These are phyloP conservation scores for Gymnothorax reevesii DNA, from an alignment of 2,797 vertebrate genomes.

Conservation along the genomic window DNA sequence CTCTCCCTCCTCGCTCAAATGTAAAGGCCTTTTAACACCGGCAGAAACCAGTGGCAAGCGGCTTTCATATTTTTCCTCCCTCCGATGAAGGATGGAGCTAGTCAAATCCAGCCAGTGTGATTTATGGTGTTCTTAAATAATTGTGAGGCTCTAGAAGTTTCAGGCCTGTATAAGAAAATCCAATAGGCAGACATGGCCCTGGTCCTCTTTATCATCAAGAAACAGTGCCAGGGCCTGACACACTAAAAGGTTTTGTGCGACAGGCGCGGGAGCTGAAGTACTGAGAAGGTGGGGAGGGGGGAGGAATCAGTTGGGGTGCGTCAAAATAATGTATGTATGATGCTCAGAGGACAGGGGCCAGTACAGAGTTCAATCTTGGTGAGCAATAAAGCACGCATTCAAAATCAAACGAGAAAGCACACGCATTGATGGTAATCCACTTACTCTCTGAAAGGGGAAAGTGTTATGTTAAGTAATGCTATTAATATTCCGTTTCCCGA, in stretches of 20 bases:
- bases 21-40: background rate
- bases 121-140: slow-evolving; percentile 15
- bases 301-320: background rate
- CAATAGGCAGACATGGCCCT: background rate
- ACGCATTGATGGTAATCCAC: background rate
- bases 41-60: background rate
- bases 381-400: background rate
- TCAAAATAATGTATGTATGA: background rate
- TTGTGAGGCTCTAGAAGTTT: background rate
- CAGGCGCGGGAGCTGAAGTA: background rate
- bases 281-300: background rate
- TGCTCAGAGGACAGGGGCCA: background rate
- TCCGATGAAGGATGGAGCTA: background rate
- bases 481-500: slow-evolving; percentile 10
- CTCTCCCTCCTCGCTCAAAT: background rate
- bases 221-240: background rate
- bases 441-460: slow-evolving; percentile 11
- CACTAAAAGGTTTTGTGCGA: background rate
- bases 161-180: slow-evolving; percentile 11
- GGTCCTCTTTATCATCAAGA: background rate
- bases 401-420: background rate
- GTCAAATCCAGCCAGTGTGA: background rate
- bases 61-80: background rate
- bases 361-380: background rate
- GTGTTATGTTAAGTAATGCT: background rate